Evolutionary conservation across 2,797 vertebrate species (phyloP).

Genomic region (Schizopygopsis pylzovi): DNA sequence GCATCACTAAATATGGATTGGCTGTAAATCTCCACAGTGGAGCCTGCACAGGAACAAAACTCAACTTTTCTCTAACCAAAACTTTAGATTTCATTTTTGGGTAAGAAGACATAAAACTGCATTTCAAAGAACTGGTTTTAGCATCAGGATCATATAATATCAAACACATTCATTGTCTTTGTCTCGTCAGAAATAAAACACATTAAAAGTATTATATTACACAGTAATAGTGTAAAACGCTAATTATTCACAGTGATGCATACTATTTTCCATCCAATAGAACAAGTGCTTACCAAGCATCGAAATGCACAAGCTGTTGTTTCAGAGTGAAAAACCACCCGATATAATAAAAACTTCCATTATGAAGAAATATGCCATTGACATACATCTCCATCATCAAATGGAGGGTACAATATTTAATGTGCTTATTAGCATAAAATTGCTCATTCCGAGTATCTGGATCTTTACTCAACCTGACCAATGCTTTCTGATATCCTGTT

Average conservation of each 20-base stretch:
- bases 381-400: not conserved
- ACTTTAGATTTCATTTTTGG: slow-evolving; percentile 16
- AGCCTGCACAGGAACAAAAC: not conserved
- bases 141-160: slow-evolving; percentile 2
- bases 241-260: not conserved
- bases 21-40: not conserved
- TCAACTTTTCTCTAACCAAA: not conserved
- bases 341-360: not conserved
- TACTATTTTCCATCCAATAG: not conserved
- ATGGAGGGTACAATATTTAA: not conserved
- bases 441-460: not conserved
- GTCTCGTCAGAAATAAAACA: not conserved
- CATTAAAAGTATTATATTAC: not conserved
- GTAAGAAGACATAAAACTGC: not conserved
- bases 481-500: not conserved
- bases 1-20: slow-evolving; percentile 9
- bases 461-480: not conserved
- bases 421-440: slow-evolving; percentile 3
- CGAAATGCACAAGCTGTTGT: slow-evolving; percentile 1
- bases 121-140: not conserved
- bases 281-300: not conserved
- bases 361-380: not conserved
- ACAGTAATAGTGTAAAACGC: not conserved
- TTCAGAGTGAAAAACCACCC: not conserved
- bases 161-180: not conserved